phyloP scores from a whole-genome alignment of 2,113 vertebrate species.

The human region GRCh38 chr11:129091001-129091500 shows the following conservation, averaged over 20 bases:
- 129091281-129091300: background rate
- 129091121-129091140: background rate
- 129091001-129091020: background rate
- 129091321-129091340: background rate
- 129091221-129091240: background rate
- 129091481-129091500: background rate
- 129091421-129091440: background rate
- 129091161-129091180: background rate
- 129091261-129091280: background rate
- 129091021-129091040: background rate
- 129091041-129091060: background rate
- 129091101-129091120: background rate
- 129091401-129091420: background rate
- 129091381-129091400: constrained; percentile 27
- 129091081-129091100: background rate
- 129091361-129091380: background rate
- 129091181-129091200: background rate
- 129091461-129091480: background rate
- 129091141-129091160: background rate
- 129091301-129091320: background rate
- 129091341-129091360: background rate
- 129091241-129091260: background rate
- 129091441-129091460: background rate
- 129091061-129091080: background rate
- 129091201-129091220: background rate